Evolutionary conservation across 92 coral and sea anemone genomes (phyloP).

Genomic region (Micromussa lordhowensis): DNA sequence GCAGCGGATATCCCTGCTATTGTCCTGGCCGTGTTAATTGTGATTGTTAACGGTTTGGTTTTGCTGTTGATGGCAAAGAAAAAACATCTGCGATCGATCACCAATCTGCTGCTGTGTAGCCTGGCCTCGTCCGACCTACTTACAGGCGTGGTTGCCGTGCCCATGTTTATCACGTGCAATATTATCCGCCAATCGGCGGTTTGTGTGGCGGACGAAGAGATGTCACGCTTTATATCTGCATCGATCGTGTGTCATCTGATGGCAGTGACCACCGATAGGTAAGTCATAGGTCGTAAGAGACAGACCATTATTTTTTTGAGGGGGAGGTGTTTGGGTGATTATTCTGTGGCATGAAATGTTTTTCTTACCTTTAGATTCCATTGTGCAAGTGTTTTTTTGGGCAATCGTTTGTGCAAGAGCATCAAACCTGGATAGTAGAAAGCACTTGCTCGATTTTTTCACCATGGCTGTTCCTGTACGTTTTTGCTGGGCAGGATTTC

Average conservation of each 20-base stretch:
- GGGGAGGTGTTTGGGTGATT: too few relatives aligned
- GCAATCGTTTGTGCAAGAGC: too few relatives aligned
- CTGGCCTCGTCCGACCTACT: conserved; percentile 81
- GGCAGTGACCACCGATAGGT: conserved; percentile 66
- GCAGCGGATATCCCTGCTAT: conserved; percentile 70
- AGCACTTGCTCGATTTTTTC: too few relatives aligned
- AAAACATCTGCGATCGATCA: conserved; percentile 60
- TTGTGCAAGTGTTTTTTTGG: too few relatives aligned
- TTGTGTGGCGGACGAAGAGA: conserved; percentile 56
- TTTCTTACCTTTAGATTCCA: too few relatives aligned
- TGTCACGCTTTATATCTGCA: conserved; percentile 73
- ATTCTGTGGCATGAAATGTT: too few relatives aligned
- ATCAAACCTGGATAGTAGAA: too few relatives aligned
- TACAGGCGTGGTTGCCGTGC: conserved; percentile 76
- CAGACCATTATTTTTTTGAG: too few relatives aligned
- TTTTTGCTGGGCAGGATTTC: too few relatives aligned
- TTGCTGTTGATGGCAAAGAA: conserved; percentile 54
- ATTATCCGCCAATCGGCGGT: conserved; percentile 45
- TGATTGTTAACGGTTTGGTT: conserved; percentile 66
- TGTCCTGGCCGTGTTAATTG: conserved; percentile 52
- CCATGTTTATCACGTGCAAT: conserved; percentile 70
- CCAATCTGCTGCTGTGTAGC: conserved; percentile 81
- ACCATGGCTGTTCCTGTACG: too few relatives aligned
- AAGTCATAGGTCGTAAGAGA: background rate
- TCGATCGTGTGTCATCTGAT: conserved; percentile 69